These are phyloP conservation scores for Oceanites oceanicus DNA, from an alignment of 2,113 vertebrate species.

Conservation along the genomic window DNA sequence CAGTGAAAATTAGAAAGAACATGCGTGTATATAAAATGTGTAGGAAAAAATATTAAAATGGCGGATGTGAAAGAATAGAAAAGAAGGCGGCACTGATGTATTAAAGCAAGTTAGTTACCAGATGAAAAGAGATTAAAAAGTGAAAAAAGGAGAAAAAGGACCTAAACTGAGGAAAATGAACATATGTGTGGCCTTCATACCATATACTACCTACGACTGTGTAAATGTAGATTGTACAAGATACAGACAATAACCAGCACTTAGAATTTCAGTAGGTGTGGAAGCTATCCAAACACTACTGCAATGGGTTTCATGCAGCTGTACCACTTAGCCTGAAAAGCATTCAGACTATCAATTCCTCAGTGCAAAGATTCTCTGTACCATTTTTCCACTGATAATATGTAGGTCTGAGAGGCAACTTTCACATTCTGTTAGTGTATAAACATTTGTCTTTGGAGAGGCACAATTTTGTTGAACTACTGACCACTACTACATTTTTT, in stretches of 20 bases:
- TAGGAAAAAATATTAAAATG: background rate
- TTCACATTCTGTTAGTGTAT: background rate
- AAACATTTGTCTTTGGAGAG: background rate
- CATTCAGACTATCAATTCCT: background rate
- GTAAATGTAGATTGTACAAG: background rate
- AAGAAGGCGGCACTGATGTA: background rate
- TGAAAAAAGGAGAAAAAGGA: background rate
- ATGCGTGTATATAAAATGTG: background rate
- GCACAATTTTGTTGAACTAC: background rate
- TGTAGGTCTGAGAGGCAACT: background rate
- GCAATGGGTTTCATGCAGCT: background rate
- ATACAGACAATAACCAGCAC: background rate
- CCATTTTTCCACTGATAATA: background rate
- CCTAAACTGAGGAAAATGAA: background rate
- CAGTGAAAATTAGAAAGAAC: background rate
- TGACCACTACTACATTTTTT: background rate
- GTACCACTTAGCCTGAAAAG: background rate
- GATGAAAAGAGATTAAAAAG: background rate
- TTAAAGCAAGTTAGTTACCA: background rate
- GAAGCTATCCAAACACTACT: background rate
- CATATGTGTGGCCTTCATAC: background rate
- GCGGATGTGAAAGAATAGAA: background rate
- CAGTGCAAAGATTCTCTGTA: background rate
- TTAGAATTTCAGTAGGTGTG: background rate
- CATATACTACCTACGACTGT: accelerated